phyloP scores from a whole-genome alignment of 2,888 invertebrate species.

The Apamea sordens region DNA sequence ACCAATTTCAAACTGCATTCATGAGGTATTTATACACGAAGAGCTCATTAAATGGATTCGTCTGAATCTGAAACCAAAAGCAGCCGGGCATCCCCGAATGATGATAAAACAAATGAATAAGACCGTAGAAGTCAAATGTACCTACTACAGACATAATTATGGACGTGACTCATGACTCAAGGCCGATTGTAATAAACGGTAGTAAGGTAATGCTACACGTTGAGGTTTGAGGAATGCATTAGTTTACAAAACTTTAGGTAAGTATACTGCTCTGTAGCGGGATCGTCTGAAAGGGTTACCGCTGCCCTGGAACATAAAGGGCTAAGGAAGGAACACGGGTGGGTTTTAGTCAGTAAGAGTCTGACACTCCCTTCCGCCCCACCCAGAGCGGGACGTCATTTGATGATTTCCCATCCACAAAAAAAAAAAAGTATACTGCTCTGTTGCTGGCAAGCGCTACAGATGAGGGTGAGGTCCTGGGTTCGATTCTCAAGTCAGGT shows the following conservation, averaged over 20 bases:
- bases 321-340: no score
- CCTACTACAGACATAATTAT: conserved; percentile 1
- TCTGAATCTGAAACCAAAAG: background rate
- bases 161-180: conserved; percentile 24
- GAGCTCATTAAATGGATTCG: background rate
- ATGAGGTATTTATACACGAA: background rate
- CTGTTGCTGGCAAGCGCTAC: no score
- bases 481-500: no score
- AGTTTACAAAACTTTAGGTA: background rate
- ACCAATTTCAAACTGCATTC: background rate
- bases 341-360: no score
- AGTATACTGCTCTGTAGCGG: no score
- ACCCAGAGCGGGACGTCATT: no score
- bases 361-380: no score
- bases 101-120: conserved; percentile 16
- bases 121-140: background rate
- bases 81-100: conserved; percentile 20
- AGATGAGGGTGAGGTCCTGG: no score
- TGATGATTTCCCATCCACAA: no score
- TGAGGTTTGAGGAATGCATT: background rate
- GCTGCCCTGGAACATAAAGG: no score
- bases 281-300: no score
- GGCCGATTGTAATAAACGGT: background rate
- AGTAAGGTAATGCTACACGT: background rate
- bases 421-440: no score